These are phyloP conservation scores for Leucoma salicis DNA, from an alignment of 2,888 invertebrate species.

Conservation along the genomic window DNA sequence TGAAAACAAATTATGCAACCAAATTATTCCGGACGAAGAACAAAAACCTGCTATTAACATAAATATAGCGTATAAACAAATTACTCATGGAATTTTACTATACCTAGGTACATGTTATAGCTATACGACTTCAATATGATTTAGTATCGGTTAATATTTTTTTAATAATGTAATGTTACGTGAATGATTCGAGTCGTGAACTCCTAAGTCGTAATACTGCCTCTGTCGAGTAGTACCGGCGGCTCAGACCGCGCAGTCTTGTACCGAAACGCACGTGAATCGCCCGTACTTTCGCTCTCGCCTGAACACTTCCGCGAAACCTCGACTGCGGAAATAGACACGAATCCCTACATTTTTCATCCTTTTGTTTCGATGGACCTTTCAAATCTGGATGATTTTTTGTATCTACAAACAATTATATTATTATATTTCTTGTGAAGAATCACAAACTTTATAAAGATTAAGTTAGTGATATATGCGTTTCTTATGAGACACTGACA, in stretches of 20 bases:
- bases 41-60: background rate
- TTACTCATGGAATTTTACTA: too few relatives aligned
- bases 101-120: too few relatives aligned
- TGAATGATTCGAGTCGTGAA: background rate
- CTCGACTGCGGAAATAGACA: slow-evolving; percentile 20
- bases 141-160: background rate
- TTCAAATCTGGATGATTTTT: too few relatives aligned
- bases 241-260: slow-evolving; percentile 52
- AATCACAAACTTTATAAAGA: too few relatives aligned
- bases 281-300: slow-evolving; percentile 75
- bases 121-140: background rate
- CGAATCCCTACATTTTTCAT: background rate
- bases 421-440: too few relatives aligned
- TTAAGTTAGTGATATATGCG: too few relatives aligned
- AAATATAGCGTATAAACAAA: too few relatives aligned
- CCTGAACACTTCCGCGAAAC: slow-evolving; percentile 47
- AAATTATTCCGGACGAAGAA: background rate
- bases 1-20: background rate
- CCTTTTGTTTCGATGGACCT: too few relatives aligned
- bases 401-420: too few relatives aligned
- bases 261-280: slow-evolving; percentile 60
- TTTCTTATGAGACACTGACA: too few relatives aligned
- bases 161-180: background rate
- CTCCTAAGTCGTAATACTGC: slow-evolving; percentile 68
- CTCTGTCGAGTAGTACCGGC: too few relatives aligned